Evolutionary conservation across 1,140 invertebrate genomes (phyloP).

Genomic region (Lysiphlebus fabarum): DNA sequence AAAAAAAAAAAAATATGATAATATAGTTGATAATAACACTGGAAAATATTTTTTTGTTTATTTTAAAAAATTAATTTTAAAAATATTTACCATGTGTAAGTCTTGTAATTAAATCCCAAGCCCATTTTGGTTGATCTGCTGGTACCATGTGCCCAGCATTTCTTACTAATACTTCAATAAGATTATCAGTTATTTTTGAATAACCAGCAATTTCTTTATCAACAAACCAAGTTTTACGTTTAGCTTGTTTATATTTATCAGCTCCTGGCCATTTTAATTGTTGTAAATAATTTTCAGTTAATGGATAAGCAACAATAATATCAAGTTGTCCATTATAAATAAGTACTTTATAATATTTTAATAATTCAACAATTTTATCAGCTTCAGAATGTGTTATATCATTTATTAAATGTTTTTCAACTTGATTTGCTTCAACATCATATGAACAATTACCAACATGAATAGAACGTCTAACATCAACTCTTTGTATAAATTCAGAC

Average conservation of each 20-base stretch:
- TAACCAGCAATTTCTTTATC: slow-evolving; percentile 74
- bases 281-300: slow-evolving; percentile 70
- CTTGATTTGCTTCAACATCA: slow-evolving; percentile 57
- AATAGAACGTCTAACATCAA: slow-evolving; percentile 65
- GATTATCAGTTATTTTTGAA: slow-evolving; percentile 66
- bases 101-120: slow-evolving; percentile 71
- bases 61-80: background rate
- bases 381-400: slow-evolving; percentile 84
- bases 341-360: slow-evolving; percentile 66
- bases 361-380: slow-evolving; percentile 68
- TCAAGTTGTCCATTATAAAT: slow-evolving; percentile 83
- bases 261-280: slow-evolving; percentile 67
- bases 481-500: slow-evolving; percentile 60
- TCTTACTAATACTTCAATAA: slow-evolving; percentile 76
- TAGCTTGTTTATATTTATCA: slow-evolving; percentile 63
- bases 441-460: slow-evolving; percentile 80
- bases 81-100: slow-evolving; percentile 66
- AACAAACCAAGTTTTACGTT: slow-evolving; percentile 67
- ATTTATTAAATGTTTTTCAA: slow-evolving; percentile 66
- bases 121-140: slow-evolving; percentile 75
- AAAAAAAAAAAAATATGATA: too few species aligned
- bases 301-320: slow-evolving; percentile 77
- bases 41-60: too few species aligned
- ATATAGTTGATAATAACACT: too few species aligned
- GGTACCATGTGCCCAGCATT: slow-evolving; percentile 85